Evolutionary conservation across 1,140 invertebrate genomes (phyloP).

Genomic region (Cheumatopsyche charites): DNA sequence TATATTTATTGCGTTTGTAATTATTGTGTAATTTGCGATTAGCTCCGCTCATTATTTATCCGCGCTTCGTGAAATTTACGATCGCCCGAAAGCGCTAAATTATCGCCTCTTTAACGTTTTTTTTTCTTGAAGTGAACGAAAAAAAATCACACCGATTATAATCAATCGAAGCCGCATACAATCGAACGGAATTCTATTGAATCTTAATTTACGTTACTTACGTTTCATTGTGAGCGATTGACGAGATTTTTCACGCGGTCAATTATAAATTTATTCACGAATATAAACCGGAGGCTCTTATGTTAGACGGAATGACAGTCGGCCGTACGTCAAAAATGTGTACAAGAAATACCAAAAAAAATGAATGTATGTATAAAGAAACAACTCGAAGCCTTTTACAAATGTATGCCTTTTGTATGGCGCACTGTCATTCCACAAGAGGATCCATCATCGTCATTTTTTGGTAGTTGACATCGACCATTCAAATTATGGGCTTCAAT

Average conservation of each 20-base stretch:
- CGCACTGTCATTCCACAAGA: conserved; percentile 20
- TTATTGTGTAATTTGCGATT: conserved; percentile 32
- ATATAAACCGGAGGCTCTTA: conserved; percentile 8
- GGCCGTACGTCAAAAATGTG: neutral
- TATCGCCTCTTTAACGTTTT: neutral
- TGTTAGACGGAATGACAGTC: conserved; percentile 12
- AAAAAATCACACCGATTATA: neutral
- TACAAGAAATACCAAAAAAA: too few species aligned
- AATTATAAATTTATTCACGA: conserved; percentile 28
- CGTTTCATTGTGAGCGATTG: conserved; percentile 15
- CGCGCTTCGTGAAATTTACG: neutral
- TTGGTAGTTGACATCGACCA: conserved; percentile 20
- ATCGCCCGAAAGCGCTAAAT: neutral
- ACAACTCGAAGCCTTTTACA: conserved; percentile 9
- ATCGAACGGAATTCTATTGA: conserved; percentile 9
- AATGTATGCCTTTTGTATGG: conserved; percentile 21
- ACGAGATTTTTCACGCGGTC: conserved; percentile 26
- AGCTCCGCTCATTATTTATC: conserved; percentile 15
- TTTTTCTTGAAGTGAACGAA: neutral
- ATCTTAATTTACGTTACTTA: conserved; percentile 24
- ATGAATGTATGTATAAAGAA: neutral
- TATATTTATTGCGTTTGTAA: conserved; percentile 20
- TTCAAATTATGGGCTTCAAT: conserved; percentile 18
- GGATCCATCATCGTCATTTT: conserved; percentile 27
- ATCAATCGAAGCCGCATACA: neutral